phyloP scores from a whole-genome alignment of 23 tunicate species.

The Clavelina lepadiformis region DNA sequence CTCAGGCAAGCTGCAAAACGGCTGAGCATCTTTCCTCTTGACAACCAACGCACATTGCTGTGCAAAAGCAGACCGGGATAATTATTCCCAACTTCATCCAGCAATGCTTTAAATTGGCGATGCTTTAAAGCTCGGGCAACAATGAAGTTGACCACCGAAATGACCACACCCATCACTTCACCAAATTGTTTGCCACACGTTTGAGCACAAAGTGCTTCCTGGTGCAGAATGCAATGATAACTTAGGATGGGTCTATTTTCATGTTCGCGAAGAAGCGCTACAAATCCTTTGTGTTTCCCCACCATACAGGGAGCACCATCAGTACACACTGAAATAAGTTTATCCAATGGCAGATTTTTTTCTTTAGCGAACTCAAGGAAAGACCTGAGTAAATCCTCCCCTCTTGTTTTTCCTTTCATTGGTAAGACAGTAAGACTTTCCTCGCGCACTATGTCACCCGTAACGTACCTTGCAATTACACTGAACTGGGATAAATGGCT shows the following conservation, averaged over 20 bases:
- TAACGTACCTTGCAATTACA: slow-evolving; percentile 39
- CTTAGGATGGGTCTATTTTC: slow-evolving; percentile 32
- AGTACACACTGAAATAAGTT: slow-evolving; percentile 37
- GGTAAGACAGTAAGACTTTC: slow-evolving; percentile 42
- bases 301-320: slow-evolving; percentile 38
- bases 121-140: slow-evolving; percentile 30
- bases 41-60: slow-evolving; percentile 42
- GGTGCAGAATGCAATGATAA: slow-evolving; percentile 33
- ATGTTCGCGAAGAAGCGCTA: slow-evolving; percentile 23
- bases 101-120: too few relatives aligned
- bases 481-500: slow-evolving; percentile 44
- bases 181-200: slow-evolving; percentile 35
- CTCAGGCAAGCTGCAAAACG: slow-evolving; percentile 29
- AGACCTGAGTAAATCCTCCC: slow-evolving; percentile 27
- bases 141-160: slow-evolving; percentile 25
- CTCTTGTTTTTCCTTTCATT: slow-evolving; percentile 46
- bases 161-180: slow-evolving; percentile 36
- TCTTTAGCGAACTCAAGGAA: slow-evolving; percentile 25
- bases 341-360: slow-evolving; percentile 37
- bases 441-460: slow-evolving; percentile 35
- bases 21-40: slow-evolving; percentile 39
- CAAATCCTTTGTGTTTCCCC: slow-evolving; percentile 29
- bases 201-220: slow-evolving; percentile 25
- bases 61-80: slow-evolving; percentile 40
- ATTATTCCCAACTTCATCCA: slow-evolving; percentile 34